These are phyloP conservation scores for Brachionus calyciflorus DNA, from an alignment of 1,140 invertebrate genomes.

Conservation along the genomic window DNA sequence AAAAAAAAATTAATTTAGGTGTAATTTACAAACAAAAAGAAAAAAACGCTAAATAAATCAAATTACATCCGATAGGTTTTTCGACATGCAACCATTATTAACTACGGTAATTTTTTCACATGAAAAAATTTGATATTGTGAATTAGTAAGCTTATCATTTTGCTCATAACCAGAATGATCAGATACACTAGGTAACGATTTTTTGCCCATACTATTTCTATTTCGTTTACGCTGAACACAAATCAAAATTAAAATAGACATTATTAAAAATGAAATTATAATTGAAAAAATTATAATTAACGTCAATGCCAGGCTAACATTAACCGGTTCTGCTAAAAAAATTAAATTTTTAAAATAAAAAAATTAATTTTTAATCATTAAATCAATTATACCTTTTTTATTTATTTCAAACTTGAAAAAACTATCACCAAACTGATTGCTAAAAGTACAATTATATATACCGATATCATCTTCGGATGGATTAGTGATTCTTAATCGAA, in stretches of 20 bases:
- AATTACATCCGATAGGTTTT: slow-evolving; percentile 31
- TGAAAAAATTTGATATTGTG: slow-evolving; percentile 25
- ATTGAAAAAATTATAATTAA: slow-evolving; percentile 19
- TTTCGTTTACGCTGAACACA: slow-evolving; percentile 4
- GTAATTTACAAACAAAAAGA: no score
- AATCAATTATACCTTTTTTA: background rate
- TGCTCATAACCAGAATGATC: slow-evolving; percentile 9
- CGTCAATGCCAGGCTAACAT: background rate
- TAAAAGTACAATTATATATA: slow-evolving; percentile 12
- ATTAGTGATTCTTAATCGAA: background rate
- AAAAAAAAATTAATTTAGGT: background rate
- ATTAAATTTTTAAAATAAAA: background rate
- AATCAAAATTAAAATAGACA: background rate
- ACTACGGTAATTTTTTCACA: background rate
- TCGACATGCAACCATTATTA: background rate
- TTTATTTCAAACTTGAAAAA: slow-evolving; percentile 12
- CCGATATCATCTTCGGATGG: background rate
- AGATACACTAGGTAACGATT: slow-evolving; percentile 14
- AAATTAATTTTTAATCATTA: background rate
- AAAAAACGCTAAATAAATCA: background rate
- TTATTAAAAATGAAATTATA: background rate
- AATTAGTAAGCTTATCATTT: background rate
- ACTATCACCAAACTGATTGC: background rate
- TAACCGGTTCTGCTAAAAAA: background rate
- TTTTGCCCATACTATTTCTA: background rate